These are phyloP conservation scores for Elaphurus davidianus DNA, from an alignment of 2,113 vertebrate genomes.

Conservation along the genomic window DNA sequence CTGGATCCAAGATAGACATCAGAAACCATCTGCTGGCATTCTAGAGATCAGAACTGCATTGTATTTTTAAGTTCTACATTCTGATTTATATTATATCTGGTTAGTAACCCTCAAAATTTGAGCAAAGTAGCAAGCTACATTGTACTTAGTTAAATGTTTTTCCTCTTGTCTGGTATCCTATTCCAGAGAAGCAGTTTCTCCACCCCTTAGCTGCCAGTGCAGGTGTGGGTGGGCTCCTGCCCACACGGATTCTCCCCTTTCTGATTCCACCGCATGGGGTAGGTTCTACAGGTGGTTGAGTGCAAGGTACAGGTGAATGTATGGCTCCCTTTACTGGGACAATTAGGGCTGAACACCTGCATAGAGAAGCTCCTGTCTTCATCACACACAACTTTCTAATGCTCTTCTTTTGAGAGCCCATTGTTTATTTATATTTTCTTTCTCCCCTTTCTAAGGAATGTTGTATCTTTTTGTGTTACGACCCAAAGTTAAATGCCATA, in stretches of 20 bases:
- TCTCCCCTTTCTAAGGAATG: neutral
- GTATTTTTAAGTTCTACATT: neutral
- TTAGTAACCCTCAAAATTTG: neutral
- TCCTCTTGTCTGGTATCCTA: neutral
- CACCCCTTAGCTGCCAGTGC: neutral
- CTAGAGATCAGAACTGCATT: neutral
- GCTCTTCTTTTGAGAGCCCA: neutral
- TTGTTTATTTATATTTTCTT: rapidly evolving
- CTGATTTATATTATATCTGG: neutral
- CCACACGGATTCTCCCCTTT: neutral
- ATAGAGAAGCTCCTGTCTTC: neutral
- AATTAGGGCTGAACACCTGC: neutral
- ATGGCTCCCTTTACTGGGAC: rapidly evolving
- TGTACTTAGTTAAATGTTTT: neutral
- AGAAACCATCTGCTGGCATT: neutral
- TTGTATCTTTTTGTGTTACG: neutral
- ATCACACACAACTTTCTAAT: neutral
- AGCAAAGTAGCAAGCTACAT: neutral
- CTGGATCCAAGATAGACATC: neutral
- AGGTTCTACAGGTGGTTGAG: neutral
- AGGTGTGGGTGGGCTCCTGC: neutral
- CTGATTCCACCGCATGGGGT: neutral
- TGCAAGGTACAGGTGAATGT: rapidly evolving
- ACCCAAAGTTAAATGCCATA: neutral
- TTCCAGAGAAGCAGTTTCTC: neutral